Evolutionary conservation across 23 tunicate species (phyloP), one percentile per base, ranked within the genome.

Genomic region (Botrylloides violaceus): DNA sequence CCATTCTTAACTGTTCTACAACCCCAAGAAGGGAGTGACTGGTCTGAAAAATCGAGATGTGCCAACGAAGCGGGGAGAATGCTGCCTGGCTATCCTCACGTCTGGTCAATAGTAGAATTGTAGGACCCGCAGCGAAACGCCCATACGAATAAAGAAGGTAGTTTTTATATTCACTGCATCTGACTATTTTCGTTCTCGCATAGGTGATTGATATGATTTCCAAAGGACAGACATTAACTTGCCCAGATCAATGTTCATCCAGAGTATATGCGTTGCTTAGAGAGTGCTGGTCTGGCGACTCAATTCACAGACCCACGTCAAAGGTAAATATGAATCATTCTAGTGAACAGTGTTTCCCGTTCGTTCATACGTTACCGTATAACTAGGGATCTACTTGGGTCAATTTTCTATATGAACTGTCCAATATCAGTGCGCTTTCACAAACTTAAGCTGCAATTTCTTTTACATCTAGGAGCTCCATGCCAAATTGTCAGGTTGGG

Each of bases 221-320:
- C 4, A 71, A 85, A 2, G 78, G 81, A 58, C 89, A 83, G 36
- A 77, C 73, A 3, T 79, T 90, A 3, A 49, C 81, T n/a, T 90
- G 97, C 70, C 97, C 97, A 9, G 90, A 90, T 64, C 89, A 90
- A 27, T 90, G 97, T 56, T 85, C 97, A 37, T 81, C 97, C 36
- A 74, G 76, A 34, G 77, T 90, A 3, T 90, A 90, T 75, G 78
- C 97, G 37, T 84, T 90, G 55, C 83, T 90, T 88, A 81, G 43
- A 20, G 97, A 90, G 70, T 83, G 90, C 49, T 90, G 97, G 97
- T 39, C 22, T 7, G 78, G 21, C 21, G 77, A 83, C 32, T 75
- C 90, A 1, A 20, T 31, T 1, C 84, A 90, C 53, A 49, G 97
- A 60, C 97, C 97, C 3, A 26, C 64, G 0, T 90, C 76, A 64